These are phyloP conservation scores for Oscheius sp. DNA, from an alignment of 1,140 invertebrate genomes.

Conservation along the genomic window DNA sequence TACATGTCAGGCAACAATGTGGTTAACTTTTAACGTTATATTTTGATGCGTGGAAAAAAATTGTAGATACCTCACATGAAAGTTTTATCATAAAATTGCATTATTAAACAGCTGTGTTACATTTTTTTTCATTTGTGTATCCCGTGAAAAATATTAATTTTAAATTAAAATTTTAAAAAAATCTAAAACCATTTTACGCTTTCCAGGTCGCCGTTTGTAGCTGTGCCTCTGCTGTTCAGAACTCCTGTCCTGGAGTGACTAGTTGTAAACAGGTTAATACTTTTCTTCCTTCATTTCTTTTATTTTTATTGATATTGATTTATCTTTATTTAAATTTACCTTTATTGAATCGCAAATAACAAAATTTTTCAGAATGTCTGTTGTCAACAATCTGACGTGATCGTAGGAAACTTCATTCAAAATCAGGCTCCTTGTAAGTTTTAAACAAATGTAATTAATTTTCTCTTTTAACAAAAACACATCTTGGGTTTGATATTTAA, in stretches of 20 bases:
- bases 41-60: no score
- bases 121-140: neutral
- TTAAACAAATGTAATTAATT: constrained; percentile 14
- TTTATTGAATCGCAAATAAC: neutral
- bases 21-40: no score
- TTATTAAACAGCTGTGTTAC: constrained; percentile 6
- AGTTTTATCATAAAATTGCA: no score
- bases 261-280: constrained; percentile 38
- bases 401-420: constrained; percentile 16
- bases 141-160: no score
- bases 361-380: constrained; percentile 39
- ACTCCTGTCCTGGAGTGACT: constrained; percentile 39
- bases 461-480: neutral
- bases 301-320: no score
- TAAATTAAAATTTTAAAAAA: constrained; percentile 32
- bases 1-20: no score
- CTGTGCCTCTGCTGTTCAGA: constrained; percentile 25
- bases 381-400: constrained; percentile 21
- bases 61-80: no score
- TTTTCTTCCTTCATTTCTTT: neutral
- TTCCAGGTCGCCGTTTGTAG: constrained; percentile 31
- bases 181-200: constrained; percentile 5
- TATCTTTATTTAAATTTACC: no score
- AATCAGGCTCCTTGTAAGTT: constrained; percentile 26
- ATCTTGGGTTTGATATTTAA: neutral